A percentile compares a stretch with the other conserved stretches of the same genome.
phyloP scores from a whole-genome alignment of 2,797 vertebrate species.

The Mormyrops boulengeri region DNA sequence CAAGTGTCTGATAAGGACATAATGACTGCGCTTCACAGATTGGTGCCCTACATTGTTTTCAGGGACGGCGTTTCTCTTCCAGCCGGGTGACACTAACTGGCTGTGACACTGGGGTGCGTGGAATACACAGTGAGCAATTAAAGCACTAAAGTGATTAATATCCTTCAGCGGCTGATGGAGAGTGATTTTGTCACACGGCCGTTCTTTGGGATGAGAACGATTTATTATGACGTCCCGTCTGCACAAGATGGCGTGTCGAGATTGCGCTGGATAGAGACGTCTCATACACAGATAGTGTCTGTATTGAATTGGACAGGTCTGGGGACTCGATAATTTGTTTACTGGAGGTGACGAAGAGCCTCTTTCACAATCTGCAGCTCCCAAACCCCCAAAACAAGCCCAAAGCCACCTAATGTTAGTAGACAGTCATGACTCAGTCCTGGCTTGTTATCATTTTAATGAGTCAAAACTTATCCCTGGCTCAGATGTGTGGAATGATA shows the following conservation, averaged over 20 bases:
- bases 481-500: neutral
- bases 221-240: constrained; percentile 49
- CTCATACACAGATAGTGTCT: constrained; percentile 51
- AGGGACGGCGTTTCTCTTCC: neutral
- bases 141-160: constrained; percentile 25
- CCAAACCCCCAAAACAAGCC: neutral
- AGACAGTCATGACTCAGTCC: neutral
- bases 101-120: constrained; percentile 1
- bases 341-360: neutral
- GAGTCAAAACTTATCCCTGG: neutral
- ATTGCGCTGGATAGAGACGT: constrained; percentile 55
- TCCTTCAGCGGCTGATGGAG: constrained; percentile 18
- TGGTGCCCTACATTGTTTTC: neutral
- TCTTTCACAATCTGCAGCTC: neutral
- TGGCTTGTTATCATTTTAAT: neutral
- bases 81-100: constrained; percentile 12
- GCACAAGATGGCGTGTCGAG: constrained; percentile 51
- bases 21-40: neutral
- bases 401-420: neutral
- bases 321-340: constrained; percentile 17
- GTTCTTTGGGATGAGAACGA: neutral
- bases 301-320: constrained; percentile 51
- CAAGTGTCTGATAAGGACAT: neutral
- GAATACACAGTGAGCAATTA: constrained; percentile 21
- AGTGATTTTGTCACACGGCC: constrained; percentile 14